Percentiles rank a stretch among this genome's conserved stretches.
Evolutionary conservation across 2,797 vertebrate species (phyloP).

Genomic region (Tadarida brasiliensis): DNA sequence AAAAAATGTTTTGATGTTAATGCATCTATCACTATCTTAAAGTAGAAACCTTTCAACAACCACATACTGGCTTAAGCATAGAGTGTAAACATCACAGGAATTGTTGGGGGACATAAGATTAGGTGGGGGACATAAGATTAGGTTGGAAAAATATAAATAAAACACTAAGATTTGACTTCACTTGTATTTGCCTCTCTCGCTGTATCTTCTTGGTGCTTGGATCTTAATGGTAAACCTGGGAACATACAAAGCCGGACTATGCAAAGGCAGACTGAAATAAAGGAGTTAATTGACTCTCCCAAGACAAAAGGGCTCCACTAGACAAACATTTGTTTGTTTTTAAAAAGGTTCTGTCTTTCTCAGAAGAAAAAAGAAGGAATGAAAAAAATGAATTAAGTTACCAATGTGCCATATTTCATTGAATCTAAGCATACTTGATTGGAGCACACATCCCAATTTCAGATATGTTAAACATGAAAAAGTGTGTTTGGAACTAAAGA

Average conservation of each 20-base stretch:
- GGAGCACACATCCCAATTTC: neutral
- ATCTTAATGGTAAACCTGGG: neutral
- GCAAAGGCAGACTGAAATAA: neutral
- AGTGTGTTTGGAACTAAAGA: neutral
- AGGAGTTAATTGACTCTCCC: neutral
- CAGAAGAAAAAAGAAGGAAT: neutral
- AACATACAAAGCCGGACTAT: neutral
- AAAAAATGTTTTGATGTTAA: constrained; percentile 19
- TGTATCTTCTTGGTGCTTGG: neutral
- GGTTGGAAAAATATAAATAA: neutral
- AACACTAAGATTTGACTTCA: neutral
- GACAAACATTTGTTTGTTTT: neutral
- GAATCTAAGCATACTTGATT: neutral
- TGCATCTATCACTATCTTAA: neutral
- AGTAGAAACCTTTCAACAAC: neutral
- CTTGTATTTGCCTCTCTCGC: neutral
- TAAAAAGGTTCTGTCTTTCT: neutral
- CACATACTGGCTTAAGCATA: neutral
- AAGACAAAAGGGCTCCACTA: neutral
- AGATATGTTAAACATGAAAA: neutral
- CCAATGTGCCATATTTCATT: neutral
- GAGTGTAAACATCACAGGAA: neutral
- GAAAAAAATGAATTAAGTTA: neutral
- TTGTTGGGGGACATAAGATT: neutral
- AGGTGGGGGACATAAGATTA: too few species aligned